A percentile compares a stretch with the other conserved stretches of the same genome.
phyloP scores from a whole-genome alignment of 2,888 invertebrate species.

The Tuberolachnus salignus region DNA sequence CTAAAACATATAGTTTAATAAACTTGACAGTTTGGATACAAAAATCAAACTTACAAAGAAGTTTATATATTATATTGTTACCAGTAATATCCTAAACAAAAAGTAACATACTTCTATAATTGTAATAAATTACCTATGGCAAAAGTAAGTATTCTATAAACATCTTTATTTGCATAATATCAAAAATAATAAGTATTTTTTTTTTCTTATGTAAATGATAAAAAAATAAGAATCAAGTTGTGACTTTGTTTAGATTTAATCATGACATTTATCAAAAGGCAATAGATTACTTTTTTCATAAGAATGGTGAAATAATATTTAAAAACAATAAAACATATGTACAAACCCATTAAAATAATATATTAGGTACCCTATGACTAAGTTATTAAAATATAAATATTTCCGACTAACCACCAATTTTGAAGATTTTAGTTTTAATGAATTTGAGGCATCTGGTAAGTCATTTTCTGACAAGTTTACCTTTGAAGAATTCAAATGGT shows the following conservation, averaged over 20 bases:
- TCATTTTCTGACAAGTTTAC: neutral
- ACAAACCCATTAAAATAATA: neutral
- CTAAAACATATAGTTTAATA: constrained; percentile 31
- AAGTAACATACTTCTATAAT: neutral
- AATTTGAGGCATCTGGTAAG: neutral
- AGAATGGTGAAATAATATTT: neutral
- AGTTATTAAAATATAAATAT: neutral
- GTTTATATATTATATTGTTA: constrained; percentile 1
- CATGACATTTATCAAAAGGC: too few species aligned
- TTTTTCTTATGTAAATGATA: too few species aligned
- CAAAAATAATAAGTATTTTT: too few species aligned
- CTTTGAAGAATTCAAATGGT: neutral
- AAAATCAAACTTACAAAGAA: constrained; percentile 41
- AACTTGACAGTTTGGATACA: constrained; percentile 15
- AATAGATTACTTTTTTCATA: neutral
- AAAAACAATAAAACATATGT: neutral
- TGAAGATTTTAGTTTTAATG: neutral
- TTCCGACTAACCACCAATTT: constrained; percentile 12
- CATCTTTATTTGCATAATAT: too few species aligned
- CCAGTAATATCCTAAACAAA: constrained; percentile 1
- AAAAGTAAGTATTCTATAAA: too few species aligned
- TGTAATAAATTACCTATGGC: too few species aligned
- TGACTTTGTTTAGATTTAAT: too few species aligned
- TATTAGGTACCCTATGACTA: too few species aligned
- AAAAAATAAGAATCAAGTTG: too few species aligned